A percentile compares a stretch with the other conserved stretches of the same genome.
These are phyloP conservation scores for Sitophilus oryzae DNA, from an alignment of 1,140 invertebrate species.

Conservation along the genomic window DNA sequence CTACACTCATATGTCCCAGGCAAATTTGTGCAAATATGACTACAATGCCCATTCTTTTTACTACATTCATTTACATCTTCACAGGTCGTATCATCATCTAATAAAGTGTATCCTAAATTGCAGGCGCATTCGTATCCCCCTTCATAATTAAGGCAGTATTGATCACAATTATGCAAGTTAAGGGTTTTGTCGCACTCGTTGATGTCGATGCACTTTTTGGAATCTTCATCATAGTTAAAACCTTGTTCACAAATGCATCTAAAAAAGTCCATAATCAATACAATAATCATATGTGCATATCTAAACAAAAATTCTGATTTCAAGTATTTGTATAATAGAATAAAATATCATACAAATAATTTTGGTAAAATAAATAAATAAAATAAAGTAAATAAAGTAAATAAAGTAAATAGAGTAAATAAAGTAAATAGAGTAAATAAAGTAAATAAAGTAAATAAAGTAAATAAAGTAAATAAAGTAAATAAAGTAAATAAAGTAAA, in stretches of 20 bases:
- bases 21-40: conserved; percentile 57
- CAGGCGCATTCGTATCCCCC: conserved; percentile 58
- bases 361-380: too few species aligned
- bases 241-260: conserved; percentile 51
- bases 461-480: too few species aligned
- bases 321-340: too few species aligned
- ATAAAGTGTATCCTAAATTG: conserved; percentile 49
- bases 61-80: conserved; percentile 63
- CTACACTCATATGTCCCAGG: conserved; percentile 58
- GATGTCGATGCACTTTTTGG: conserved; percentile 56
- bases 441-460: too few species aligned
- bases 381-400: too few species aligned
- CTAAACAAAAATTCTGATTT: too few species aligned
- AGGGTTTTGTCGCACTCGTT: conserved; percentile 64
- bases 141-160: conserved; percentile 44
- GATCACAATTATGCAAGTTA: conserved; percentile 42
- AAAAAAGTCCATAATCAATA: too few species aligned
- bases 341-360: too few species aligned
- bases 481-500: too few species aligned
- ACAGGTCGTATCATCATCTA: conserved; percentile 44
- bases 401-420: too few species aligned
- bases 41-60: conserved; percentile 49
- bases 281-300: too few species aligned
- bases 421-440: too few species aligned
- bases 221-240: conserved; percentile 33